A percentile compares a stretch with the other conserved stretches of the same genome.
Evolutionary conservation across 2,113 vertebrate genomes (phyloP).

Genomic region (Caracal caracal): DNA sequence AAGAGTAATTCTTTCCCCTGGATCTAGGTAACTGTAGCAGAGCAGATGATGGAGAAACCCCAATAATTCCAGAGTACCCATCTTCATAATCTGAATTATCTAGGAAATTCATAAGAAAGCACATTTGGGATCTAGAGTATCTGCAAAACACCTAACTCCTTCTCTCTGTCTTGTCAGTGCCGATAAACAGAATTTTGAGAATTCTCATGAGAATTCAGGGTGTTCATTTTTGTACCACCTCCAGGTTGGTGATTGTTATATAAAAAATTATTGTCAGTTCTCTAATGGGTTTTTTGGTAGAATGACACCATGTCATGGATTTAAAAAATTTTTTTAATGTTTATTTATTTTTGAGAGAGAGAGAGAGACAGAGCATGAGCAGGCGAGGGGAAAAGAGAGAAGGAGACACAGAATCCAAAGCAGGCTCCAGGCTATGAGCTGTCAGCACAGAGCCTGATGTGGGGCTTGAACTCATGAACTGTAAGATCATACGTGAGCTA

Average conservation of each 20-base stretch:
- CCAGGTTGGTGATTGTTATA: not conserved
- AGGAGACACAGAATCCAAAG: too few species aligned
- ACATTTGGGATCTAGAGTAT: not conserved
- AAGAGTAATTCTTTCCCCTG: not conserved
- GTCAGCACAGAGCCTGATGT: too few species aligned
- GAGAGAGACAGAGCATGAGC: too few species aligned
- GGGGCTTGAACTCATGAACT: too few species aligned
- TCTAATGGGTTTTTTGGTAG: not conserved
- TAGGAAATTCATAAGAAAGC: not conserved
- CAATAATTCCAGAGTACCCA: not conserved
- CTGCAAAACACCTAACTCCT: conserved; percentile 29
- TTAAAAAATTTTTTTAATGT: too few species aligned
- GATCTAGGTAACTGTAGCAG: not conserved
- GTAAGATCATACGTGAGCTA: too few species aligned
- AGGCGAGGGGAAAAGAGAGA: too few species aligned
- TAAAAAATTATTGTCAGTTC: not conserved
- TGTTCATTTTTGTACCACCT: not conserved
- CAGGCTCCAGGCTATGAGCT: too few species aligned
- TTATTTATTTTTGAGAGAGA: too few species aligned
- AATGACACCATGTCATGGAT: not conserved
- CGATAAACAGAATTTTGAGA: not conserved
- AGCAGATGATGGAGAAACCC: not conserved
- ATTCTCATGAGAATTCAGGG: not conserved
- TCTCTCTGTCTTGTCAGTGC: not conserved
- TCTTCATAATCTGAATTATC: not conserved